Base-by-base conservation (phyloP, 2,888 invertebrate species). In the Melipona bicolor region DNA sequence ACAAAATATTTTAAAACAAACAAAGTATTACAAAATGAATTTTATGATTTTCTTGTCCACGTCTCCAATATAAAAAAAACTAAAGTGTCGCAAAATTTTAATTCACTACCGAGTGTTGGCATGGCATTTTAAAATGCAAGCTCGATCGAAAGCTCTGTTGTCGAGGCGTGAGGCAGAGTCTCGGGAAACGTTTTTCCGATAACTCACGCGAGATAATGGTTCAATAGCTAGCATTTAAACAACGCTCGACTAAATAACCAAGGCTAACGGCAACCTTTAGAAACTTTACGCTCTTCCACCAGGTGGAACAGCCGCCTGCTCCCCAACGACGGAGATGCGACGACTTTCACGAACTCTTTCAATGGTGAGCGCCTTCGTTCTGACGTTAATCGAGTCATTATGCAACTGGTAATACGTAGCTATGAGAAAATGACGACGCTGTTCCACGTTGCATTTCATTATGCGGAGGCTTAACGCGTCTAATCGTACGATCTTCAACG, bases 381-480 rank as follows among this genome's bases (percentile, higher is more conserved):
- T 65, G 77, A 70, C 77, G 77, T 86, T 86, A 79, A 88, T 88
- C 75, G 52, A 65, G 32, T 49, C 75, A 71, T 88, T 86, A 83
- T 77, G 84, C 79, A 88, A 88, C 78, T 36, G 21, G 27, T 21
- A 72, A 84, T 52, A 27, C 64, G 65, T 32, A 21, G 56, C 69
- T 56, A 11, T 24, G 36, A 19, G 24, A 52, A 49, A 59, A 72
- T 43, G 32, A 72, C 68, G 21, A 32, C 15, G 59, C 49, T 27
- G 59, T 61, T 27, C 27, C 49, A 9, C 19, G 49, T 19, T 43
- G 59, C 71, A n/a, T n/a, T 24, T 71, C 43, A 21, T 3, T 49
- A 6, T 0, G 3, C 24, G n/a, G 6, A 43, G n/a, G 11, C 32
- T n/a, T 24, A n/a, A 52, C 36, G 13, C 71, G 9, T 36, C 19